Percentiles rank a stretch among this genome's conserved stretches.
These are phyloP conservation scores for Meriones psammophilus DNA, from an alignment of 2,797 vertebrate species.

Conservation along the genomic window DNA sequence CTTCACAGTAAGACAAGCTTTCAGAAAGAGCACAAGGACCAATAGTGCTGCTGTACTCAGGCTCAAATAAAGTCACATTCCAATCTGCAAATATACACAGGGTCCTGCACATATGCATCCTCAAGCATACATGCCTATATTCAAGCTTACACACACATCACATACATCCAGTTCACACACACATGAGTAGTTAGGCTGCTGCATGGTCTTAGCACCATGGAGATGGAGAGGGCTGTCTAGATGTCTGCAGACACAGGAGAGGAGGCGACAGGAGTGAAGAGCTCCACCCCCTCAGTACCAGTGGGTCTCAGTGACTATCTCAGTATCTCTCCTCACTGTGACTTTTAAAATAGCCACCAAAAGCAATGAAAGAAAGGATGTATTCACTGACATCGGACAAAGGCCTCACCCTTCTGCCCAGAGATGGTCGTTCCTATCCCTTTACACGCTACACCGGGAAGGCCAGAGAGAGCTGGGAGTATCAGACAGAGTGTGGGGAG, in stretches of 20 bases:
- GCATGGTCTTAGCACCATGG: neutral
- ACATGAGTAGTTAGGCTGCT: too few species aligned
- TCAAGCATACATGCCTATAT: neutral
- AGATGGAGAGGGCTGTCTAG: neutral
- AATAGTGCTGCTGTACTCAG: too few species aligned
- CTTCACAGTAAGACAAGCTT: neutral
- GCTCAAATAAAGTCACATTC: neutral
- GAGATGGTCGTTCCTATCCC: too few species aligned
- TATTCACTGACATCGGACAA: neutral
- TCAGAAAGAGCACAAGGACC: neutral
- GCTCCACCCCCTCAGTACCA: neutral
- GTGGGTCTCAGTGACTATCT: neutral
- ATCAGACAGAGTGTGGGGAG: neutral
- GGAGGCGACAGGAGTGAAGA: neutral
- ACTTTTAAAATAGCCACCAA: neutral
- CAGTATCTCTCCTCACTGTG: neutral
- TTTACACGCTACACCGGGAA: neutral
- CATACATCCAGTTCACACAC: neutral
- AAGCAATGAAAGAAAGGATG: neutral
- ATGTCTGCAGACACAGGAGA: neutral
- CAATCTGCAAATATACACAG: accelerated
- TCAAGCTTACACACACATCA: neutral
- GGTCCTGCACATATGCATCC: neutral
- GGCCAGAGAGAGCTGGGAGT: neutral
- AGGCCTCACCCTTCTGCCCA: neutral